A percentile compares a stretch with the other conserved stretches of the same genome.
Evolutionary conservation across 1,140 invertebrate genomes (phyloP).

Genomic region (Leptopilina clavipes): DNA sequence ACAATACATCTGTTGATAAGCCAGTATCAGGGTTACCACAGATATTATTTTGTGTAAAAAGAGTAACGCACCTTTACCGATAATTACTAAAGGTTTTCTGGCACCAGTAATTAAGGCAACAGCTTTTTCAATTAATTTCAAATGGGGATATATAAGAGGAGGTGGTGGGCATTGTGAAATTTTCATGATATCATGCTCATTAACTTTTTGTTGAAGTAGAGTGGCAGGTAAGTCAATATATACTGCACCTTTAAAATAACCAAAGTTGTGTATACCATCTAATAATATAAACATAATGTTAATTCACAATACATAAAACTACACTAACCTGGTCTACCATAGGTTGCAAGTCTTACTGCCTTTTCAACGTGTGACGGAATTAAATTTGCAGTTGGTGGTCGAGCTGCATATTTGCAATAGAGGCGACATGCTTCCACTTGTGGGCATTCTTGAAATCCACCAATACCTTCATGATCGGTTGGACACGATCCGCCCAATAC

Average conservation of each 20-base stretch:
- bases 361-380: slow-evolving; percentile 96
- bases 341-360: slow-evolving; percentile 87
- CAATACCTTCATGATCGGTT: slow-evolving; percentile 92
- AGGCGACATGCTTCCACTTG: slow-evolving; percentile 90
- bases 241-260: slow-evolving; percentile 77
- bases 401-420: slow-evolving; percentile 92
- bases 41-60: slow-evolving; percentile 37
- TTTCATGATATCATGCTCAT: slow-evolving; percentile 69
- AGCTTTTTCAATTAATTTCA: slow-evolving; percentile 80
- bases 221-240: slow-evolving; percentile 95
- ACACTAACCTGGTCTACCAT: slow-evolving; percentile 85
- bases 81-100: slow-evolving; percentile 88
- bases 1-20: too few relatives aligned
- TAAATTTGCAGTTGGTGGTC: slow-evolving; percentile 86
- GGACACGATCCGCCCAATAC: slow-evolving; percentile 94
- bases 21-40: too few relatives aligned
- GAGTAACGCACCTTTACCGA: slow-evolving; percentile 87
- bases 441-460: slow-evolving; percentile 96
- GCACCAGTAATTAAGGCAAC: slow-evolving; percentile 82
- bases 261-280: slow-evolving; percentile 19
- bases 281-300: slow-evolving; percentile 7
- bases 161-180: slow-evolving; percentile 75
- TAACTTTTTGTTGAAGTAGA: slow-evolving; percentile 78
- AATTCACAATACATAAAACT: neutral
- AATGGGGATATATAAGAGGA: slow-evolving; percentile 82